Base-by-base conservation (phyloP, 2,113 vertebrate genomes). In the Rynchops niger region DNA sequence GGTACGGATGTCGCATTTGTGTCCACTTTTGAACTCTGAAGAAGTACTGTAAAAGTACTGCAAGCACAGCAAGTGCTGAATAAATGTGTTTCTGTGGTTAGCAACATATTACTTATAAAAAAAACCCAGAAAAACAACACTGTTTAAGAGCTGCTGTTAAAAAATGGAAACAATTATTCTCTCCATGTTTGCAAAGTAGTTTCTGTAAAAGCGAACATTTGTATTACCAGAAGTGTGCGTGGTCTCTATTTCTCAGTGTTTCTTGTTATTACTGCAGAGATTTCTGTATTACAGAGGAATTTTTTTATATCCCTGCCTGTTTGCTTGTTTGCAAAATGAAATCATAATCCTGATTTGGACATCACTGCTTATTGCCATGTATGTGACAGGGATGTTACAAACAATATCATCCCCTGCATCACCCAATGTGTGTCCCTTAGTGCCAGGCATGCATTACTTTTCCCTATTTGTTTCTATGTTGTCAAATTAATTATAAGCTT, bases 81-180 rank as follows among this genome's bases (percentile, higher is more conserved):
- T 62, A 70, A 79, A 79, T 76, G 22, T n/a, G 22, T n/a, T 91
- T 83, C 30, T 66, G 30, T 53, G 42, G 52, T 76, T 83, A 83
- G 67, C 50, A 83, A 56, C 13, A 5, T 18, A 77, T 38, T 72
- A 22, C 34, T 56, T 81, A 20, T 2, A 29, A 79, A 67, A 66
- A 50, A 10, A 0, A 0, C 5, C 12, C 23, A 59, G 47, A 80
- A 58, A 86, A 70, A 0, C 50, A 72, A 29, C 19, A 34, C 18
- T 15, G 58, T 94, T 59, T 49, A 81, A 87, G 43, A 71, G 21
- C 32, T 87, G 47, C 52, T 76, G 49, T 43, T 93, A 95, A 92
- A 95, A 92, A 87, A 81, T 84, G 29, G 72, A 72, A 77, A 81
- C 78, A 84, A 87, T 95, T 77, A 63, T 63, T 90, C 43, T 90